A percentile compares a stretch with the other conserved stretches of the same genome.
Evolutionary conservation across 1,140 invertebrate species (phyloP).

Genomic region (Gryllus bimaculatus): DNA sequence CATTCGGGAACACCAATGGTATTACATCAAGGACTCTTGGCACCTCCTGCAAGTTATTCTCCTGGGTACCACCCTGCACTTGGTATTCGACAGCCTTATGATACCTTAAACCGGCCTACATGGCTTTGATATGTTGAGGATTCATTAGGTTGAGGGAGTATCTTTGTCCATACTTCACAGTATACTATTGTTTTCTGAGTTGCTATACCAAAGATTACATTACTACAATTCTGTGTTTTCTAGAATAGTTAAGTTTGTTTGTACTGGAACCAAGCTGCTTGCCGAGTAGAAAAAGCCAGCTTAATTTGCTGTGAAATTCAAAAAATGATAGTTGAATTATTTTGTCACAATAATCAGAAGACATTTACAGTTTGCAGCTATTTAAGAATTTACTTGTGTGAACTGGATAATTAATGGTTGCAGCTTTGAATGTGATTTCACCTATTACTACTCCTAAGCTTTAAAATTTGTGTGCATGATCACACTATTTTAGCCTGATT

Average conservation of each 20-base stretch:
- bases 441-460: not conserved
- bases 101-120: slow-evolving; percentile 47
- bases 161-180: not conserved
- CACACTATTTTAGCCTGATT: too few relatives aligned
- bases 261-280: not conserved
- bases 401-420: not conserved
- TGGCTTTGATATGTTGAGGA: slow-evolving; percentile 31
- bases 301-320: not conserved
- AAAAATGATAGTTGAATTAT: not conserved
- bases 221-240: not conserved
- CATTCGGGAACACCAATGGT: slow-evolving; percentile 36
- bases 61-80: slow-evolving; percentile 47
- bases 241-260: not conserved
- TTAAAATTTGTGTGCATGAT: too few relatives aligned
- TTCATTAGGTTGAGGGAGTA: not conserved
- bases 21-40: slow-evolving; percentile 44
- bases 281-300: not conserved
- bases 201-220: not conserved
- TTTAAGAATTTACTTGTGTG: too few relatives aligned
- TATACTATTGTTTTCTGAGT: not conserved
- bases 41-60: slow-evolving; percentile 45
- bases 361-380: too few relatives aligned
- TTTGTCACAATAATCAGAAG: not conserved
- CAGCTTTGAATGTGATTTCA: not conserved
- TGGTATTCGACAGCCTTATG: slow-evolving; percentile 55